Evolutionary conservation across 2,797 vertebrate species (phyloP).

Genomic region (Euphonia xanthogaster): DNA sequence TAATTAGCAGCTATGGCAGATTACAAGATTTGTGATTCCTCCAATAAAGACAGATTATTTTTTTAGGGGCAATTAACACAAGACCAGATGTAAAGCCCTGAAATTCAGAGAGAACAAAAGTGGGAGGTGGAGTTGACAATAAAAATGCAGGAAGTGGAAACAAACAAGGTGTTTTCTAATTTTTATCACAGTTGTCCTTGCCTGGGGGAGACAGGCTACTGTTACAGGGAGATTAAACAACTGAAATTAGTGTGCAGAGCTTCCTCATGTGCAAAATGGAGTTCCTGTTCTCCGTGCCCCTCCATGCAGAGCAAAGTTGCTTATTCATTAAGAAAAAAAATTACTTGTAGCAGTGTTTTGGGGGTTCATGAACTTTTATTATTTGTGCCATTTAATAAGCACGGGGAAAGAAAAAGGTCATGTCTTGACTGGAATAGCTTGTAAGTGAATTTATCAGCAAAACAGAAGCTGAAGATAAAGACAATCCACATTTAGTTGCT

Average conservation of each 20-base stretch:
- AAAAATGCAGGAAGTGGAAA: neutral
- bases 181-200: neutral
- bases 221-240: neutral
- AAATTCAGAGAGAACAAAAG: constrained; percentile 23
- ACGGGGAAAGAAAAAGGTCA: neutral
- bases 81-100: constrained; percentile 35
- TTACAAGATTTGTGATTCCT: constrained; percentile 20
- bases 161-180: neutral
- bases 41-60: neutral
- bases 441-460: neutral
- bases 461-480: neutral
- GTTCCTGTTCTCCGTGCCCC: neutral
- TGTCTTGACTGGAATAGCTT: neutral
- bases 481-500: neutral
- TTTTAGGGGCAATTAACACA: constrained; percentile 42
- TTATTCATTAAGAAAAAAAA: neutral
- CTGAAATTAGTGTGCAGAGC: neutral
- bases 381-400: constrained; percentile 19
- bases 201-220: neutral
- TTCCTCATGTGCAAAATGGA: neutral
- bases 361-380: neutral
- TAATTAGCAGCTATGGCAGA: constrained; percentile 53
- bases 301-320: neutral
- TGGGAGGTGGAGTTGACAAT: neutral
- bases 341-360: neutral